phyloP scores from a whole-genome alignment of 2,797 vertebrate species.

The Echiichthys vipera region DNA sequence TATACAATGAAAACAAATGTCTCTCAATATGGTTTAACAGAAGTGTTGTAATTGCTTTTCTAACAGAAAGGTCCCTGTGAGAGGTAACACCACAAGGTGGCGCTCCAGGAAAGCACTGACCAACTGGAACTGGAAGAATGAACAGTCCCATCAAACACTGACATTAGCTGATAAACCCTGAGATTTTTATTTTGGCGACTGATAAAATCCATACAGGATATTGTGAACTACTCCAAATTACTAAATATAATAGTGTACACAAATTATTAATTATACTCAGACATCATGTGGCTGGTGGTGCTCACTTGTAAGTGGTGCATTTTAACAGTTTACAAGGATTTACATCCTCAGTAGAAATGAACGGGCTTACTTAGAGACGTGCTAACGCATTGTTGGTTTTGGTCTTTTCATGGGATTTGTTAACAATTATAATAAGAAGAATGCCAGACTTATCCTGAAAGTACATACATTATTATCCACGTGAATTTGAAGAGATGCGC shows the following conservation, averaged over 20 bases:
- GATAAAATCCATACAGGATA: background rate
- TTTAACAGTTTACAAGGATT: background rate
- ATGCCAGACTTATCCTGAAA: background rate
- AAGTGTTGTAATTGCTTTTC: background rate
- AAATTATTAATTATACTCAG: background rate
- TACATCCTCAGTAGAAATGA: background rate
- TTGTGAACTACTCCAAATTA: background rate
- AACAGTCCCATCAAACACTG: background rate
- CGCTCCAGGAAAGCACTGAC: conserved; percentile 1
- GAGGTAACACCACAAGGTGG: conserved; percentile 42
- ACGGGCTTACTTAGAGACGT: background rate
- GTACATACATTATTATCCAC: background rate
- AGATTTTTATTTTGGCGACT: too few species aligned
- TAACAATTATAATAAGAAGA: background rate
- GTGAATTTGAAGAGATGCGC: background rate
- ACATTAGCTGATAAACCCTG: background rate
- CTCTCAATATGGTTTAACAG: background rate
- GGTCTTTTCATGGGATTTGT: background rate
- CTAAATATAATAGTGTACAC: background rate
- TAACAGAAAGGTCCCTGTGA: too few species aligned
- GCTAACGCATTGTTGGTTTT: background rate
- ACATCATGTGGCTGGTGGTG: background rate
- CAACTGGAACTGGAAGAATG: background rate
- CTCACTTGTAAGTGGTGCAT: background rate
- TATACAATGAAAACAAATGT: background rate